These are phyloP conservation scores for Potamilus streckersoni DNA, from an alignment of 1,140 invertebrate genomes.

Conservation along the genomic window DNA sequence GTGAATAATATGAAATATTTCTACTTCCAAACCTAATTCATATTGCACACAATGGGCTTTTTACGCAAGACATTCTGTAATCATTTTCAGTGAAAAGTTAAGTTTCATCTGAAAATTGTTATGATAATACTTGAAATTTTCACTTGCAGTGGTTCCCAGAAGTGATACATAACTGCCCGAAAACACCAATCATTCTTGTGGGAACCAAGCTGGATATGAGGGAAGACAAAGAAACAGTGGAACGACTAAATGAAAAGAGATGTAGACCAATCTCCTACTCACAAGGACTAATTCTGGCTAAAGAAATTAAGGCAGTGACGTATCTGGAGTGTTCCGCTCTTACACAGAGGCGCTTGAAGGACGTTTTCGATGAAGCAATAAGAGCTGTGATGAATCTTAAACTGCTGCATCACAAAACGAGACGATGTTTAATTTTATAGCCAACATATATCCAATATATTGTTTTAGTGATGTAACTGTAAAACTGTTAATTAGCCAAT, in stretches of 20 bases:
- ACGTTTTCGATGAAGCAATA: conserved; percentile 72
- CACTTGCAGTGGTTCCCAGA: conserved; percentile 71
- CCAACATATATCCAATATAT: no score
- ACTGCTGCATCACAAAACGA: conserved; percentile 47
- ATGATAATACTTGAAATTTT: no score
- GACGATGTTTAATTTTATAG: no score
- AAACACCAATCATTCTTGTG: conserved; percentile 75
- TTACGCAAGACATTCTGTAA: no score
- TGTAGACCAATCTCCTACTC: conserved; percentile 96
- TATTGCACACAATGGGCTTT: no score
- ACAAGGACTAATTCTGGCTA: conserved; percentile 96
- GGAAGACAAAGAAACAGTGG: conserved; percentile 97
- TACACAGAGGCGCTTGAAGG: conserved; percentile 73
- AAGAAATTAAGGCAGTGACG: conserved; percentile 85
- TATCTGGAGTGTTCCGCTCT: conserved; percentile 68
- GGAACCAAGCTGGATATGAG: conserved; percentile 86
- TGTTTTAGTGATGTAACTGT: no score
- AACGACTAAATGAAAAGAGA: conserved; percentile 98
- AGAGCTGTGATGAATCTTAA: conserved; percentile 66
- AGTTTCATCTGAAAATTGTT: no score
- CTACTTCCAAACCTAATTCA: no score
- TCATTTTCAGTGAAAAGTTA: no score
- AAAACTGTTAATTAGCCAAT: no score
- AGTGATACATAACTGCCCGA: conserved; percentile 74
- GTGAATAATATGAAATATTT: no score